Conservation (phyloP, 2,797 vertebrate genomes). For the Synanceia verrucosa region DNA sequence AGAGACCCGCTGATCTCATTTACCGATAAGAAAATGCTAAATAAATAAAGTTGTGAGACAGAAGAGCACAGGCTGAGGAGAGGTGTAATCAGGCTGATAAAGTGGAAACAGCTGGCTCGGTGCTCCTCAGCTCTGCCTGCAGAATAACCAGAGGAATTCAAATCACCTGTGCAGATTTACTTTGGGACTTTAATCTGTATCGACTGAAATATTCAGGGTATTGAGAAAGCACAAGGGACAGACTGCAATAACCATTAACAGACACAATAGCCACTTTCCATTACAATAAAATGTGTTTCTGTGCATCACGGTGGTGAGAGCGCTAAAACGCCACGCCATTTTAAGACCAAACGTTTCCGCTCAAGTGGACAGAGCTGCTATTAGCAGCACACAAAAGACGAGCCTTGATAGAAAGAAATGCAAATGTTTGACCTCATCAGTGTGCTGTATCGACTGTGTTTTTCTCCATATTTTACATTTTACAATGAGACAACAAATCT, state of each 20-base stretch:
- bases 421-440: background rate
- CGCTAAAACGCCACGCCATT: background rate
- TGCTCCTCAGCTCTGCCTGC: background rate
- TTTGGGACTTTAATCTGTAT: background rate
- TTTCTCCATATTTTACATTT: background rate
- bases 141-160: background rate
- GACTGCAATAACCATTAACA: background rate
- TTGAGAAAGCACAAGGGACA: background rate
- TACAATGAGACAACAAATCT: background rate
- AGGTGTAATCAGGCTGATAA: background rate
- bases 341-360: background rate
- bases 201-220: background rate
- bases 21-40: background rate
- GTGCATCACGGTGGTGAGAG: background rate
- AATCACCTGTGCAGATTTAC: background rate
- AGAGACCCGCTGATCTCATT: background rate
- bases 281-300: background rate
- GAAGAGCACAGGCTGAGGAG: background rate
- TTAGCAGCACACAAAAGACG: constrained; percentile 1
- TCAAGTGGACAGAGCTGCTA: background rate
- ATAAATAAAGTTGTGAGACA: background rate
- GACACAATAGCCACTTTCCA: background rate
- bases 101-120: background rate
- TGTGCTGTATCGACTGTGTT: background rate
- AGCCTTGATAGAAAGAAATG: background rate